Percentiles rank a stretch among this genome's conserved stretches.
These are phyloP conservation scores for Heliornis fulica DNA, from an alignment of 2,113 vertebrate genomes.

Conservation along the genomic window DNA sequence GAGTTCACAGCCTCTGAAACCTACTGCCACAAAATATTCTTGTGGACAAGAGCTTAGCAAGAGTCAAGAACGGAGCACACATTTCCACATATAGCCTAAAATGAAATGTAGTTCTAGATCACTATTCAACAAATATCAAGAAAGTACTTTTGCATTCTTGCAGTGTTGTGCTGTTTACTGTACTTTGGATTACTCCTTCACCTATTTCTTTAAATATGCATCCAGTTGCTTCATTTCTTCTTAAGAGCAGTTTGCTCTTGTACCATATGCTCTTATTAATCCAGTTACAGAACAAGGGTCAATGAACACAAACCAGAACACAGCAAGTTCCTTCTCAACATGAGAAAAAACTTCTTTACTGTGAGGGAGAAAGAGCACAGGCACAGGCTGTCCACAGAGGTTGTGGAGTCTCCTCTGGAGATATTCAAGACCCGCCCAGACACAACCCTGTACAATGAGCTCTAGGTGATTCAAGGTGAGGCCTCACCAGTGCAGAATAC, in stretches of 20 bases:
- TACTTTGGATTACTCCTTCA: background rate
- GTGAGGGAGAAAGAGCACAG: too few relatives aligned
- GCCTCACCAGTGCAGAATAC: too few relatives aligned
- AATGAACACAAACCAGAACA: too few relatives aligned
- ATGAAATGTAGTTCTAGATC: background rate
- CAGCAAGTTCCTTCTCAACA: too few relatives aligned
- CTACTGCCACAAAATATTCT: background rate
- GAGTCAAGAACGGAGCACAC: background rate
- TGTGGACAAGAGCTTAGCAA: background rate
- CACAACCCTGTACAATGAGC: too few relatives aligned
- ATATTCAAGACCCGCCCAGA: too few relatives aligned
- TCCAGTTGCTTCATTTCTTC: background rate
- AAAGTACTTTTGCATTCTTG: background rate
- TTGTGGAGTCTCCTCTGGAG: too few relatives aligned
- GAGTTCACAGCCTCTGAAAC: background rate
- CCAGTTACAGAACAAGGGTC: too few relatives aligned
- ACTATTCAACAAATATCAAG: background rate
- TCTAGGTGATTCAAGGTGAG: too few relatives aligned
- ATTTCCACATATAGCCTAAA: background rate
- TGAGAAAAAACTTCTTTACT: too few relatives aligned
- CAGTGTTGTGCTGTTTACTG: background rate
- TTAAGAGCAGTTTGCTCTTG: background rate
- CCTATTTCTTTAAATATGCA: background rate
- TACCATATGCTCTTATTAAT: background rate
- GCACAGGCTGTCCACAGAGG: too few relatives aligned